A percentile compares a stretch with the other conserved stretches of the same genome.
Evolutionary conservation across 1,140 invertebrate species (phyloP).

Genomic region (Doryteuthis pealeii): DNA sequence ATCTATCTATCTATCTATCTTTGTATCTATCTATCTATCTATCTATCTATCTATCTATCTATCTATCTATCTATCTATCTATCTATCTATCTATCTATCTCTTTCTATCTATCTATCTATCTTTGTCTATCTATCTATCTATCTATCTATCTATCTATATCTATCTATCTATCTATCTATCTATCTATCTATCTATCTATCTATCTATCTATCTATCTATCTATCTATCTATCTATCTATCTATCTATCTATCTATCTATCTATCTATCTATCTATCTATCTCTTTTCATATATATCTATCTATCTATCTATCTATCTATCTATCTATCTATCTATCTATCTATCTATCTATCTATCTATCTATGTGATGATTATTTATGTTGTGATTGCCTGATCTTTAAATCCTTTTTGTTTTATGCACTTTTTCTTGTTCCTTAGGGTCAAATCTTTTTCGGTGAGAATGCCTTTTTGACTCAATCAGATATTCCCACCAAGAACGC

Average conservation of each 20-base stretch:
- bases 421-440: conserved; percentile 28
- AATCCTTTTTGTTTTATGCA: too few relatives aligned
- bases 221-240: background rate
- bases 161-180: background rate
- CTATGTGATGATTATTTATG: too few relatives aligned
- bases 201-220: background rate
- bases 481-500: conserved; percentile 46
- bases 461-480: conserved; percentile 40
- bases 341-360: background rate
- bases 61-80: background rate
- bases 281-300: too few relatives aligned
- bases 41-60: background rate
- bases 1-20: background rate
- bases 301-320: background rate
- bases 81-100: too few relatives aligned
- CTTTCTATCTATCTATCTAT: too few relatives aligned
- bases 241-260: background rate
- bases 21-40: background rate
- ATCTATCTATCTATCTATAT: too few relatives aligned
- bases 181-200: background rate
- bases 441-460: conserved; percentile 35
- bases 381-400: too few relatives aligned
- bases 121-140: too few relatives aligned
- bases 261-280: background rate
- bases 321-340: background rate